phyloP scores from a whole-genome alignment of 2,888 invertebrate genomes.

The Acanthosoma haemorrhoidale region DNA sequence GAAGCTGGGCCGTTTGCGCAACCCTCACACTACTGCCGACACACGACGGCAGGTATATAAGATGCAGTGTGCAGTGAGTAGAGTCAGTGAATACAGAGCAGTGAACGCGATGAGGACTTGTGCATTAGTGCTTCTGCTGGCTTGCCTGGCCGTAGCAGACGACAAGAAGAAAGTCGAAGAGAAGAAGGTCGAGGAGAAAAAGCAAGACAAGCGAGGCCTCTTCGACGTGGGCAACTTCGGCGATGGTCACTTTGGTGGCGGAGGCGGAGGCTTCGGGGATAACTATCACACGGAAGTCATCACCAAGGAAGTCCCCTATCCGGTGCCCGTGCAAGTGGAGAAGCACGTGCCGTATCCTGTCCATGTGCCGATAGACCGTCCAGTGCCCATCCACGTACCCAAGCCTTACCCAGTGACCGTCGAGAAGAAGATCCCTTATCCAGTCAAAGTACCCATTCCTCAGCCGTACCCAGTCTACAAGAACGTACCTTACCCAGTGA shows the following conservation, averaged over 20 bases:
- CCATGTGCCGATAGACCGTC: slow-evolving; percentile 56
- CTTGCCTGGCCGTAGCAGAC: slow-evolving; percentile 41
- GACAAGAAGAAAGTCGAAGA: slow-evolving; percentile 36
- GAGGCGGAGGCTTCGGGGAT: slow-evolving; percentile 42
- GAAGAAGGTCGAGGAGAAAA: slow-evolving; percentile 47
- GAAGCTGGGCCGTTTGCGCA: background rate
- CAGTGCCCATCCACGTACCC: slow-evolving; percentile 58
- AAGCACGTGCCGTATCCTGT: slow-evolving; percentile 53
- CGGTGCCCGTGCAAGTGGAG: slow-evolving; percentile 44
- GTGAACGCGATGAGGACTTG: slow-evolving; percentile 7
- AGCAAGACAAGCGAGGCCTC: slow-evolving; percentile 54
- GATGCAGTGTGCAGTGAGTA: background rate
- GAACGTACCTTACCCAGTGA: slow-evolving; percentile 38
- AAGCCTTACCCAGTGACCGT: slow-evolving; percentile 70
- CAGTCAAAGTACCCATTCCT: slow-evolving; percentile 38
- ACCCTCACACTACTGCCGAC: background rate
- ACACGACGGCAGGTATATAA: background rate
- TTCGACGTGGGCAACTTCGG: slow-evolving; percentile 47
- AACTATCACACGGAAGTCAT: slow-evolving; percentile 23
- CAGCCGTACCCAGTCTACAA: slow-evolving; percentile 41
- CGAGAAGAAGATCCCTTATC: slow-evolving; percentile 66
- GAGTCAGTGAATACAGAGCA: background rate
- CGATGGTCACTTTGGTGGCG: slow-evolving; percentile 28
- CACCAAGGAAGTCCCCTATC: slow-evolving; percentile 43
- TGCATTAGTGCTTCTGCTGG: slow-evolving; percentile 18